Evolutionary conservation across 1,140 invertebrate species (phyloP), one percentile per base, ranked within the genome.

Genomic region (Drosophila nikananu): DNA sequence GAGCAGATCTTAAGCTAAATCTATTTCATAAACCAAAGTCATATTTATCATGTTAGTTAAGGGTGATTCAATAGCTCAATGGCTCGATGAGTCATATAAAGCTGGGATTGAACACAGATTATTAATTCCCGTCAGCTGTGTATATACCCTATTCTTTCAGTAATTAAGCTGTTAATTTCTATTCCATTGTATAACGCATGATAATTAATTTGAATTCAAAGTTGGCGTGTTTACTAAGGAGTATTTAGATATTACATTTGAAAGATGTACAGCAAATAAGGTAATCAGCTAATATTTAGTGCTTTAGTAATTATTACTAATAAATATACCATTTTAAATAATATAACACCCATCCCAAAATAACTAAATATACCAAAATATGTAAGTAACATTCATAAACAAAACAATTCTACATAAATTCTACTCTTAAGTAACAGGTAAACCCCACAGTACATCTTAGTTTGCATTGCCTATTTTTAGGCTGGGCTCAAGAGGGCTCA

Each of bases 401-500:
- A 19, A 25, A 7, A 42, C 30, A 17, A 55, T 51, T 62, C 27
- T 51, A 66, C 61, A 65, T n/a, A 0, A 3, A 41, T 19, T 72
- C 58, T 72, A 72, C 63, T 25, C 5, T 9, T 3, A 25, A 25
- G 25, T 35, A 17, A 41, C 30, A 19, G 15, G 1, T 1, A 21
- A 39, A 27, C 17, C 23, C 8, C n/a, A 5, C 27, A 13, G 1
- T 8, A 5, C 46, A 46, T 54, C 66, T 10, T 1, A 19, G 37
- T 60, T 60, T 7, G 27, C 25, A 27, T 73, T 73, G 70, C 70
- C 37, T 73, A 73, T 21, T 73, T 73, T 73, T 35, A 60, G 70
- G 70, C 70, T 73, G 32, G 55, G 70, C 67, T 73, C n/a, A 73
- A 42, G 52, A 27, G n/a, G n/a, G n/a, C n/a, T n/a, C n/a, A n/a